Conservation (phyloP, 2,888 invertebrate genomes). For the Allolobophora icterica region DNA sequence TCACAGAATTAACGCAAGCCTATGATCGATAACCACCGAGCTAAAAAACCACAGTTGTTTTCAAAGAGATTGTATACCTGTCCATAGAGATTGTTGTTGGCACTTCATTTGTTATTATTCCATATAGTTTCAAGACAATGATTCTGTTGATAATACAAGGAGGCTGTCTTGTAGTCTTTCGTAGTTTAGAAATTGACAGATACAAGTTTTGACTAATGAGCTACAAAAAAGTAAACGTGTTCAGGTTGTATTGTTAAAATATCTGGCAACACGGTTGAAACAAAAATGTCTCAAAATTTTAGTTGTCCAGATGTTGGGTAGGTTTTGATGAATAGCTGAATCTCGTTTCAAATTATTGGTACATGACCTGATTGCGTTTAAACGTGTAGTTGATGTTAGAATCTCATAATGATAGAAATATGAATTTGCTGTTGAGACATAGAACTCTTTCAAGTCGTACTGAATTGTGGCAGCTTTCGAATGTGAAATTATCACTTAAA, state of each 20-base stretch:
- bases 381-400: not conserved
- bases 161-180: no score
- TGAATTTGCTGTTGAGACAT: not conserved
- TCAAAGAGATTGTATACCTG: not conserved
- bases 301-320: not conserved
- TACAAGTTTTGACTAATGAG: not conserved
- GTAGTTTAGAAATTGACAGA: not conserved
- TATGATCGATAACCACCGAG: not conserved
- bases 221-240: not conserved
- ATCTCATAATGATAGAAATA: not conserved
- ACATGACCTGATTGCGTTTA: not conserved
- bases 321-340: not conserved
- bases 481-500: not conserved
- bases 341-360: not conserved
- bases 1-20: not conserved
- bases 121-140: not conserved
- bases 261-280: not conserved
- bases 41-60: not conserved
- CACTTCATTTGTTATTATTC: not conserved
- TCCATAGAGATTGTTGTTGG: not conserved
- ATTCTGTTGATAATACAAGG: not conserved
- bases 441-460: not conserved
- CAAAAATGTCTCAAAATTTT: not conserved
- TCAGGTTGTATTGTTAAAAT: not conserved
- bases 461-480: not conserved